These are phyloP conservation scores for Dinoponera quadriceps DNA, from an alignment of 1,140 invertebrate species.

Conservation along the genomic window DNA sequence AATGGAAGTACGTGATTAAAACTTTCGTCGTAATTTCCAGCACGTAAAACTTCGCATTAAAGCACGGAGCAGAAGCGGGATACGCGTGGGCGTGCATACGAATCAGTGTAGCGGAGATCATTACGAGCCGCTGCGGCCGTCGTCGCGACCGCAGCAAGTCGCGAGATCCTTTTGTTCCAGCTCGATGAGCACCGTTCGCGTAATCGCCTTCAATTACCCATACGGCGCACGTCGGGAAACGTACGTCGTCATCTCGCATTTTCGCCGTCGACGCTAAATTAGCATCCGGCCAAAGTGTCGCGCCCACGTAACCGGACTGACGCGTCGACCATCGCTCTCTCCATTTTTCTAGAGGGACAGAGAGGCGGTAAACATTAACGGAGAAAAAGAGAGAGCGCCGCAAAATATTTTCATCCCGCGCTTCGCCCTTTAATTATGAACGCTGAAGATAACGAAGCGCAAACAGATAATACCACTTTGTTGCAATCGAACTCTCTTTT, in stretches of 20 bases:
- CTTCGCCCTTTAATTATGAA: conserved; percentile 25
- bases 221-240: conserved; percentile 29
- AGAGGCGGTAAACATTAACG: not conserved
- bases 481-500: conserved; percentile 37
- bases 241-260: not conserved
- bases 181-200: conserved; percentile 10
- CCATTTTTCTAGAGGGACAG: not conserved
- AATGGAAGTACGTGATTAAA: conserved; percentile 82
- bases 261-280: not conserved
- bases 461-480: conserved; percentile 12
- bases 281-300: not conserved
- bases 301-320: not conserved
- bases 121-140: not conserved
- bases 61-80: not conserved
- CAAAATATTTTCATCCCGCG: conserved; percentile 11
- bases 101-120: conserved; percentile 17
- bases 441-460: conserved; percentile 8
- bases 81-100: conserved; percentile 23
- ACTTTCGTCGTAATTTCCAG: conserved; percentile 80
- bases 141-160: conserved; percentile 6
- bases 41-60: conserved; percentile 63
- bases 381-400: not conserved
- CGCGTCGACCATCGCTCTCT: not conserved
- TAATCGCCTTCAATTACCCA: conserved; percentile 17
- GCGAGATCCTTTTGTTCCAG: not conserved